Base-by-base conservation (phyloP, 2,888 invertebrate species). In the Prenolepis imparis region DNA sequence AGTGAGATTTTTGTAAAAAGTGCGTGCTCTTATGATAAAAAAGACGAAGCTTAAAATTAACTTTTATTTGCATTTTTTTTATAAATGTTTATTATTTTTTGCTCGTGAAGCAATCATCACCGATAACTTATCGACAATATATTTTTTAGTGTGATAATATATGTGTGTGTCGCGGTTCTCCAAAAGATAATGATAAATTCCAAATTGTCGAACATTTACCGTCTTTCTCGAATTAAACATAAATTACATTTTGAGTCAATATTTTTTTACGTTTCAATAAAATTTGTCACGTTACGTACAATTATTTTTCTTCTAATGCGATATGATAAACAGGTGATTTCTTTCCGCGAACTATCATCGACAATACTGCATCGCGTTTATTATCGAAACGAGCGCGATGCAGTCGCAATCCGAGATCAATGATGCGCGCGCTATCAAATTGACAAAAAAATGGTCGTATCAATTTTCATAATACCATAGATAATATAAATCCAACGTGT, bases 101-200 rank as follows among this genome's bases (percentile, higher is more conserved):
- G 18, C 11, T 66, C 48, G 18, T 18, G 64, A 36, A 59, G 83
- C 64, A 83, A 83, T 72, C 85, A 39, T n/a, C 18, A 21, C 3
- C 57, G 84, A 89, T 88, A 89, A 74, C 68, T 84, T 85, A 84
- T 84, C 87, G 73, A 70, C 41, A 18, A 44, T 67, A 28, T 28
- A 28, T 32, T 32, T 32, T 32, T 32, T 32, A 32, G 28, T 32
- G 63, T 78, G 84, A 66, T 82, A 68, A 28, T 28, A 73, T 72
- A 41, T 66, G 67, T 24, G 75, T 66, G 73, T 21, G 68, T 21
- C 68, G 52, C 68, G 74, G 39, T 72, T 73, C 73, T 73, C 61
- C 84, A 72, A 80, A 55, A 82, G 67, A 12, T 6, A 11, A 11
- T 57, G 87, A 89, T 83, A 86, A 88, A 86, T 86, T 44, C 61